phyloP scores from a whole-genome alignment of 1,140 invertebrate species.

The Hesperophylax magnus region DNA sequence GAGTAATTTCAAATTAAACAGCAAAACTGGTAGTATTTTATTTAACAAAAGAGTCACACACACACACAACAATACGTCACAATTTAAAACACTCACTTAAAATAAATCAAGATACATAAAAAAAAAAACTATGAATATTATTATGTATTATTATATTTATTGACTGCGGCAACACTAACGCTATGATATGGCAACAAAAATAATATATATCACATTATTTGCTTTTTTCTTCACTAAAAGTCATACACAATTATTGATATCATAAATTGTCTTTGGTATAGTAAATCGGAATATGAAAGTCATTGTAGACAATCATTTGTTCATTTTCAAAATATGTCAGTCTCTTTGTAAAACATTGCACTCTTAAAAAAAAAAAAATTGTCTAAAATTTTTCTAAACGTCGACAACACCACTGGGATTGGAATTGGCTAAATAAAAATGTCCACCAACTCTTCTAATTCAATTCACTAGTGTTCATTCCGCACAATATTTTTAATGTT shows the following conservation, averaged over 20 bases:
- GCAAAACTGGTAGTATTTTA: too few relatives aligned
- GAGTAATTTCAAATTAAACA: too few relatives aligned
- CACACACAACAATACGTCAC: too few relatives aligned
- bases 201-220: conserved; percentile 19
- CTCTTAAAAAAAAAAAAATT: not conserved
- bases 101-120: not conserved
- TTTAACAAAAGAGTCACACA: too few relatives aligned
- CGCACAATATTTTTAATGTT: too few relatives aligned
- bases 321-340: not conserved
- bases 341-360: conserved; percentile 7
- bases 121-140: not conserved
- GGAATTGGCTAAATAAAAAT: too few relatives aligned
- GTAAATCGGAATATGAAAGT: not conserved
- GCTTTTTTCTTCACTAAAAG: not conserved
- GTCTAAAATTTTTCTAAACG: too few relatives aligned
- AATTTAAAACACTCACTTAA: too few relatives aligned
- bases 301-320: conserved; percentile 3
- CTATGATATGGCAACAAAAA: conserved; percentile 31
- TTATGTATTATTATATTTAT: conserved; percentile 8
- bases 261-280: conserved; percentile 15
- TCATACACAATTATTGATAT: not conserved
- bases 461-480: too few relatives aligned
- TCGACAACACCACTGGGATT: too few relatives aligned
- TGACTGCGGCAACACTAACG: conserved; percentile 1
- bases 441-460: too few relatives aligned